Evolutionary conservation across 2,888 invertebrate species (phyloP), one percentile per base, ranked within the genome.

Genomic region (Sericinus montela): DNA sequence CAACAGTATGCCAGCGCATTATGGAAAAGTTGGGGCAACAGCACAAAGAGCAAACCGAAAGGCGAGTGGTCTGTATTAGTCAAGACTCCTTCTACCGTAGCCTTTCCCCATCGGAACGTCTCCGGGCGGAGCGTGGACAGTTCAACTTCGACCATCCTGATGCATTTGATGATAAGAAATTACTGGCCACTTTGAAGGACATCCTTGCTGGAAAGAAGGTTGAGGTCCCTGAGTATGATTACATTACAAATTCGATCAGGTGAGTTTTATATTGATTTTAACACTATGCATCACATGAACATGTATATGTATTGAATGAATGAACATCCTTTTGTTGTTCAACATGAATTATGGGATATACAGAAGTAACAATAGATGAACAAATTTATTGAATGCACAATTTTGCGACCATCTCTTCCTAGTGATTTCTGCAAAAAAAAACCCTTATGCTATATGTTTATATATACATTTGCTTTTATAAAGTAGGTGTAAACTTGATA

Each of bases 81-180:
- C 98, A 98, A 75, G 99, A 99, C 72, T 96, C 97, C 48, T 99
- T 99, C 85, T 99, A 99, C 83, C 92, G 96, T 46, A 94, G 97
- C 52, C 88, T 99, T 41, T 93, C 92, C 0, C 86, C 92, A 0
- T 91, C 93, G 0, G 98, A 99, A 72, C 93, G 94, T 60, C 81
- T 92, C 0, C 93, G 94, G 59, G 97, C 97, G 1, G 94, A 95
- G 52, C 93, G 94, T 45, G 99, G 99, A 23, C 93, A 95, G 64
- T 99, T 96, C 75, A 98, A 99, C 88, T 99, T 99, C 80, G 99
- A 99, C 80, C 99, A 99, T 87, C 99, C 99, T 0, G 97, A 97
- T 80, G 98, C 99, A 0, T 97, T 99, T 77, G 96, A 99, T 76
- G 95, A 97, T 70, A 94, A 94, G 47, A 89, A 97, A 19, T 94